Percentiles rank a stretch among this genome's conserved stretches.
phyloP scores from a whole-genome alignment of 2,797 vertebrate species.

The Xyrichtys novacula region DNA sequence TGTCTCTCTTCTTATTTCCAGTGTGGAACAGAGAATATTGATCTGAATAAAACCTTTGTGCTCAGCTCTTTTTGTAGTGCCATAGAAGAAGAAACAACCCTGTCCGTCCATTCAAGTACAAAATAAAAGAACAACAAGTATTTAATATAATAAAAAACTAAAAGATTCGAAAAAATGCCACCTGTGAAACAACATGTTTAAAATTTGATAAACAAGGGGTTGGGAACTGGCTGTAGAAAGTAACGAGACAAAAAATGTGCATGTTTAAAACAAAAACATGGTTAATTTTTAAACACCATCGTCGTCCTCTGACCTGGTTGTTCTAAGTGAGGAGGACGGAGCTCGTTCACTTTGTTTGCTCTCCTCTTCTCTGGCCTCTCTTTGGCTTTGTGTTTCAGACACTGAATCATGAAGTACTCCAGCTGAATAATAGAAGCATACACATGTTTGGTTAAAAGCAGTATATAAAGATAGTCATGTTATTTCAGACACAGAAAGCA shows the following conservation, averaged over 20 bases:
- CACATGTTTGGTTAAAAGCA: slow-evolving; percentile 32
- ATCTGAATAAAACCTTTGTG: slow-evolving; percentile 63
- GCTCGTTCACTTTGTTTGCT: slow-evolving; percentile 86
- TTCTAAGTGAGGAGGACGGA: slow-evolving; percentile 92
- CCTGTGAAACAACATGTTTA: not conserved
- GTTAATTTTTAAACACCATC: slow-evolving; percentile 7
- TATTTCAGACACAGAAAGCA: slow-evolving; percentile 40
- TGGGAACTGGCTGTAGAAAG: not conserved
- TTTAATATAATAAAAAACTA: not conserved
- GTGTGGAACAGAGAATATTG: slow-evolving; percentile 63
- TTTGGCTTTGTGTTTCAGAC: slow-evolving; percentile 95
- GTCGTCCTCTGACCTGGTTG: slow-evolving; percentile 90
- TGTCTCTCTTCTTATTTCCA: slow-evolving; percentile 52
- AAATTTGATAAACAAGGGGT: not conserved
- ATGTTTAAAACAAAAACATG: not conserved
- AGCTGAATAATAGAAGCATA: slow-evolving; percentile 82
- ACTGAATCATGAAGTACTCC: slow-evolving; percentile 98
- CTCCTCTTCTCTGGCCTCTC: slow-evolving; percentile 92
- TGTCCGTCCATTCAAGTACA: slow-evolving; percentile 29
- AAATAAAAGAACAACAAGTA: slow-evolving; percentile 6
- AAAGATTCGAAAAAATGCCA: not conserved
- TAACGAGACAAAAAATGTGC: not conserved
- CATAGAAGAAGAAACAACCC: slow-evolving; percentile 51
- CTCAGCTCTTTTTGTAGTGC: slow-evolving; percentile 67
- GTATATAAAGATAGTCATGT: slow-evolving; percentile 34